Evolutionary conservation across 1,140 invertebrate genomes (phyloP).

Genomic region (Oryctes rhinoceros): DNA sequence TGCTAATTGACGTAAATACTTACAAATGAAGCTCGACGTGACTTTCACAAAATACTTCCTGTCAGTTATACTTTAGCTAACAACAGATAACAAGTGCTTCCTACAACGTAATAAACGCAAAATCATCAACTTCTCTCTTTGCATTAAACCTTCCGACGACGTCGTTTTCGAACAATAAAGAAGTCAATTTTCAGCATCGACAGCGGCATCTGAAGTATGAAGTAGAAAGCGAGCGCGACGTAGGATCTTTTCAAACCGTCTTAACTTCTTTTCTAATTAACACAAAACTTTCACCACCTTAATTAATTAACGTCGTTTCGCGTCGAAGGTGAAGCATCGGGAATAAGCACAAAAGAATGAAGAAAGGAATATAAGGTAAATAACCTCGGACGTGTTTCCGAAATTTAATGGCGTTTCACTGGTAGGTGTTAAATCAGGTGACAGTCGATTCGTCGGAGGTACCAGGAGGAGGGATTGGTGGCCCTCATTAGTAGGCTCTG

Average conservation of each 20-base stretch:
- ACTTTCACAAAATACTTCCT: too few species aligned
- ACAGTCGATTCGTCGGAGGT: neutral
- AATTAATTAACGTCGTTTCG: constrained; percentile 3
- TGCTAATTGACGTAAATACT: too few species aligned
- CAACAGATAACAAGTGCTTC: neutral
- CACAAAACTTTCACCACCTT: constrained; percentile 13
- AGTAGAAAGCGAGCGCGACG: neutral
- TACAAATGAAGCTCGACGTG: too few species aligned
- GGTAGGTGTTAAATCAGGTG: constrained; percentile 21
- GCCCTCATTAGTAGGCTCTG: constrained; percentile 1
- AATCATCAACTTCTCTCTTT: neutral
- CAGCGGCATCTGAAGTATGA: neutral
- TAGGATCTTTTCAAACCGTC: neutral
- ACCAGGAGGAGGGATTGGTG: neutral
- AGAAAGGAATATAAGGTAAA: constrained; percentile 9
- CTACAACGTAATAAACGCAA: neutral
- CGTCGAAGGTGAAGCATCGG: neutral
- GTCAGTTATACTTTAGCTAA: neutral
- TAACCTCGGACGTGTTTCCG: constrained; percentile 9
- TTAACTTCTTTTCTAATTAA: constrained; percentile 20
- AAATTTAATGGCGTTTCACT: constrained; percentile 8
- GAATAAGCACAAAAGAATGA: neutral
- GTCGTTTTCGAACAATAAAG: neutral
- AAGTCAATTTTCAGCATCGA: constrained; percentile 6
- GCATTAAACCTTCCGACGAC: neutral